A percentile compares a stretch with the other conserved stretches of the same genome.
phyloP scores from a whole-genome alignment of 2,113 vertebrate genomes.

The Saimiri boliviensis region DNA sequence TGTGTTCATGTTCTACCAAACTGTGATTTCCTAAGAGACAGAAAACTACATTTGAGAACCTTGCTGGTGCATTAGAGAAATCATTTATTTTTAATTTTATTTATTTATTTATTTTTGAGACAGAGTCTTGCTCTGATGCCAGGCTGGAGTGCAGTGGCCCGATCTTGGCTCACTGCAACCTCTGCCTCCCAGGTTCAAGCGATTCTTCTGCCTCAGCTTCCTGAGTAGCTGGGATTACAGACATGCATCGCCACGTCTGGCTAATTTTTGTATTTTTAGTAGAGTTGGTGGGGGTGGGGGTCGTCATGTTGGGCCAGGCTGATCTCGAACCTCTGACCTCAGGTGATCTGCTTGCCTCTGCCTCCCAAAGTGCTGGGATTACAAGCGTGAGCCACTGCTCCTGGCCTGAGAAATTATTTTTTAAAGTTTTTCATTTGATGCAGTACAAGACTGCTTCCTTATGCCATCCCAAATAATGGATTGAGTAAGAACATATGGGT shows the following conservation, averaged over 20 bases:
- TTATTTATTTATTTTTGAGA: neutral
- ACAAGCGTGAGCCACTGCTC: no score
- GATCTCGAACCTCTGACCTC: no score
- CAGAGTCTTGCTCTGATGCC: neutral
- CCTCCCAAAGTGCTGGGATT: no score
- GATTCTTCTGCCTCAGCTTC: neutral
- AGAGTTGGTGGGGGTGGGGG: neutral
- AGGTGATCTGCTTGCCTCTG: no score
- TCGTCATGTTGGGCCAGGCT: neutral
- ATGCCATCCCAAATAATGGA: neutral
- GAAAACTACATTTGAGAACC: neutral
- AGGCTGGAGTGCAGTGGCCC: neutral
- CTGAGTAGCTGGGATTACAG: no score
- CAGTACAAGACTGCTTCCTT: neutral
- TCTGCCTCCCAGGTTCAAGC: neutral
- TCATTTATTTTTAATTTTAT: neutral
- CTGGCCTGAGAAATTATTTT: neutral
- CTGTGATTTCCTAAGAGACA: constrained; percentile 14
- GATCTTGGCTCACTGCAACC: neutral
- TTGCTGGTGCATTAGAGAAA: neutral
- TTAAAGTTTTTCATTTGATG: neutral
- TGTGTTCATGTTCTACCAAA: neutral
- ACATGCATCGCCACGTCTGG: no score
- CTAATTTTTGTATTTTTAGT: no score
- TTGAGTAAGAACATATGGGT: neutral